Evolutionary conservation across 2,113 vertebrate genomes (phyloP), one percentile per base, ranked within the genome.

Genomic region (Pavo muticus): DNA sequence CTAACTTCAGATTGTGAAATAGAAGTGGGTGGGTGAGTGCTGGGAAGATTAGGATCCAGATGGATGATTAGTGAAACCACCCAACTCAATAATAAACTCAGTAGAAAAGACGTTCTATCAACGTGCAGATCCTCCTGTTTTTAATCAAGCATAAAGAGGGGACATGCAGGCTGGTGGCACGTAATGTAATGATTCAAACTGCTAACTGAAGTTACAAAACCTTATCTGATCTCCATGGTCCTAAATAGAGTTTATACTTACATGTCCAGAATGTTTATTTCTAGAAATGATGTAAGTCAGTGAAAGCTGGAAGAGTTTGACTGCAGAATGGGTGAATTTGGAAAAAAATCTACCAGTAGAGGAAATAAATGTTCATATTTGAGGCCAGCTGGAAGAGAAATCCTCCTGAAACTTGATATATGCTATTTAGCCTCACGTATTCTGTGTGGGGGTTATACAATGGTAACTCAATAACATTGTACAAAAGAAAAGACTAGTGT

Each of bases 51-150:
- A 69, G 61, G 42, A 86, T 91, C 79, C 91, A 91, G 59, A 92
- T 90, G 85, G 87, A 90, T 85, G 59, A 50, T 54, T 88, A 77
- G 50, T 93, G 84, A 56, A 94, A 92, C 59, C 35, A 82, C 63
- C 79, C 29, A 52, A 91, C 50, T 93, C 82, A 93, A 88, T 95
- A 96, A 94, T 60, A 90, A 93, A 87, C 48, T 84, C 75, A 90
- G 76, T 45, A 88, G 90, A 94, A 97, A 72, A 84, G 52, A 78
- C 75, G 88, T 91, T 90, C 60, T 45, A 50, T 69, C 79, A 79
- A 77, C 54, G 77, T 82, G 61, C 40, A 83, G 78, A 85, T 50
- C 69, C 77, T 94, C 93, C 84, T 94, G 64, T 92, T 95, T 91
- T 85, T 74, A 96, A 70, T 94, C 79, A 93, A 80, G 72, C 72